These are phyloP conservation scores for Mesocricetus auratus DNA, from an alignment of 2,113 vertebrate species.

Conservation along the genomic window DNA sequence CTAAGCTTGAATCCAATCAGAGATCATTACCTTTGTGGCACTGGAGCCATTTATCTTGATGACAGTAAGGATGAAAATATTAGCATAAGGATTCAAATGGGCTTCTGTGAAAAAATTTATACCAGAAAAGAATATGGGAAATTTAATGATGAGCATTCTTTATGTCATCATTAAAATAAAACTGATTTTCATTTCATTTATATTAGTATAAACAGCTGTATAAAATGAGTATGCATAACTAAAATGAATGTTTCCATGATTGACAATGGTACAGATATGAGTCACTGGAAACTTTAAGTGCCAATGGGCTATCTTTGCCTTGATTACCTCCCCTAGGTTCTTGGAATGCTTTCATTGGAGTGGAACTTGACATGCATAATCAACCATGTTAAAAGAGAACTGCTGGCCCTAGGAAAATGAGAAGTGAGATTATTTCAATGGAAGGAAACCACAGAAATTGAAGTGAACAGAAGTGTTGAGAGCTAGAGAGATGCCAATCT, in stretches of 20 bases:
- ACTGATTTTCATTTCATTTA: neutral
- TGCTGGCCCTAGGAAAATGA: neutral
- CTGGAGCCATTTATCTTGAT: conserved; percentile 50
- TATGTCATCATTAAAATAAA: conserved; percentile 26
- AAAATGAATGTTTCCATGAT: neutral
- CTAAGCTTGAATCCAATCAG: conserved; percentile 79
- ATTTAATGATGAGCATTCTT: conserved; percentile 49
- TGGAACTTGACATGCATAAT: neutral
- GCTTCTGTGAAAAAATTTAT: conserved; percentile 64
- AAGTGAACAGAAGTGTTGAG: neutral
- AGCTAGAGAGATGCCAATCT: neutral
- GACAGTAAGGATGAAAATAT: conserved; percentile 72
- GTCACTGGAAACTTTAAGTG: neutral
- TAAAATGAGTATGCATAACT: neutral
- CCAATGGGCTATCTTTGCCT: neutral
- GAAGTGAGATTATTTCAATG: neutral
- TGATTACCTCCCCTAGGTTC: neutral
- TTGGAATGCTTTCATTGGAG: neutral
- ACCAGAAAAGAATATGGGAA: conserved; percentile 40
- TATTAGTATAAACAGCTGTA: neutral
- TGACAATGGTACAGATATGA: neutral
- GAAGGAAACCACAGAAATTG: neutral
- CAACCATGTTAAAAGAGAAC: neutral
- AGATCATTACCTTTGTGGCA: conserved; percentile 72
- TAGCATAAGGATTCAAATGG: conserved; percentile 57